A percentile compares a stretch with the other conserved stretches of the same genome.
Conservation (phyloP, 1,140 invertebrate species). For the Phymastichus coffea region DNA sequence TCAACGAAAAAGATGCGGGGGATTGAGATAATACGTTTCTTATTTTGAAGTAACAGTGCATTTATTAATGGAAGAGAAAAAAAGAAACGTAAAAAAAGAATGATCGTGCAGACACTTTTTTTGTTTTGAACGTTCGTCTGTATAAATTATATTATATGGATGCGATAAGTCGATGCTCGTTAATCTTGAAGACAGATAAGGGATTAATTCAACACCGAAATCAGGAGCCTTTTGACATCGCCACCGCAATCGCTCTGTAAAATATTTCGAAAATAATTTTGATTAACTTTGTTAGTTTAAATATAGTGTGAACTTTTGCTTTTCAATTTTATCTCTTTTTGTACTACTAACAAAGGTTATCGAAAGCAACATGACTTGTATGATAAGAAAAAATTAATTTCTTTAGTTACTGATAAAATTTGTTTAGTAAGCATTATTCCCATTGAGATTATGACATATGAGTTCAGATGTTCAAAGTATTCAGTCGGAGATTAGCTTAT, state of each 20-base stretch:
- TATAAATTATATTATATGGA: conserved; percentile 14
- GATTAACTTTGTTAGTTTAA: not conserved
- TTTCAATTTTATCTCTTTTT: not conserved
- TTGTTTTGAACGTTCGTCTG: not conserved
- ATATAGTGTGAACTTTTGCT: not conserved
- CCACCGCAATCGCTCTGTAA: conserved; percentile 62
- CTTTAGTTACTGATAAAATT: too few species aligned
- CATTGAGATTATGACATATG: too few species aligned
- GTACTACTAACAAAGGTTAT: not conserved
- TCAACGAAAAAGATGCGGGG: too few species aligned
- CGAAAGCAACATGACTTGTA: too few species aligned
- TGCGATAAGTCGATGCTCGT: conserved; percentile 30
- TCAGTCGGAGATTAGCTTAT: too few species aligned
- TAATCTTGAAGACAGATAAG: conserved; percentile 30
- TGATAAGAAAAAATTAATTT: too few species aligned
- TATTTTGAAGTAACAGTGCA: too few species aligned
- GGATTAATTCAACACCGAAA: conserved; percentile 54
- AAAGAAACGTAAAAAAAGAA: conserved; percentile 4
- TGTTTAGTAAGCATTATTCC: too few species aligned
- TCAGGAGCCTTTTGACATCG: conserved; percentile 61
- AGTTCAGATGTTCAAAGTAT: too few species aligned
- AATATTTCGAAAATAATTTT: conserved; percentile 36
- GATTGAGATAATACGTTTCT: too few species aligned
- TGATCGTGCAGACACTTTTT: not conserved
- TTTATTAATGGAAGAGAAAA: conserved; percentile 6